Percentiles rank a stretch among this genome's conserved stretches.
Evolutionary conservation across 1,140 invertebrate genomes (phyloP).

Genomic region (Battus philenor): DNA sequence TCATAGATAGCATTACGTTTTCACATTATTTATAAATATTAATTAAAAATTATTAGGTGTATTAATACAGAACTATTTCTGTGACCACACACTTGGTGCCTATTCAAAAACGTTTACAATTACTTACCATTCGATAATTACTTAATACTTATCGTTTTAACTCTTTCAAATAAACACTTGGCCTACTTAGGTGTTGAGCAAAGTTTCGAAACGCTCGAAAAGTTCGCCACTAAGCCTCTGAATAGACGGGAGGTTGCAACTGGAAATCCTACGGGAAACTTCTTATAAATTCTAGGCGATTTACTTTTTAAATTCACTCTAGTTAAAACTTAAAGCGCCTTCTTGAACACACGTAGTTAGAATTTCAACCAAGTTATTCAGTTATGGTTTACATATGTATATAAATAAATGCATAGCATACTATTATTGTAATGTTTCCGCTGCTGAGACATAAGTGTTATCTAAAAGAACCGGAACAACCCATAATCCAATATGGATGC

Average conservation of each 20-base stretch:
- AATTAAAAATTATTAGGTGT: too few species aligned
- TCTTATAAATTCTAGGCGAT: slow-evolving; percentile 9
- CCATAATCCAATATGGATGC: too few species aligned
- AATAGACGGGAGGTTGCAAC: slow-evolving; percentile 11
- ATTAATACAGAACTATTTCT: too few species aligned
- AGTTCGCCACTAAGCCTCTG: slow-evolving; percentile 13
- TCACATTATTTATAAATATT: too few species aligned
- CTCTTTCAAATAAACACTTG: slow-evolving; percentile 6
- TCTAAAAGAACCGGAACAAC: too few species aligned
- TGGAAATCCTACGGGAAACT: slow-evolving; percentile 5
- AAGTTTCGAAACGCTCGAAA: slow-evolving; percentile 13
- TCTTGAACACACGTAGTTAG: slow-evolving; percentile 1
- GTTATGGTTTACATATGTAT: background rate
- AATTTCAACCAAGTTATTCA: background rate
- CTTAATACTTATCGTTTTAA: slow-evolving; percentile 1
- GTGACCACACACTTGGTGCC: too few species aligned
- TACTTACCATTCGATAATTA: too few species aligned
- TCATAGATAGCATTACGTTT: too few species aligned
- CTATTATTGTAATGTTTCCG: too few species aligned
- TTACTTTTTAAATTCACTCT: slow-evolving; percentile 12
- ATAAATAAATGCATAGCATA: too few species aligned
- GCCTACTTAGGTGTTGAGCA: slow-evolving; percentile 7
- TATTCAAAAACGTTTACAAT: too few species aligned
- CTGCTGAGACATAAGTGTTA: too few species aligned
- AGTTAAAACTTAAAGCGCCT: slow-evolving; percentile 12